A percentile compares a stretch with the other conserved stretches of the same genome.
Evolutionary conservation across 2,113 vertebrate genomes (phyloP).

Genomic region (Onychostruthus taczanowskii): DNA sequence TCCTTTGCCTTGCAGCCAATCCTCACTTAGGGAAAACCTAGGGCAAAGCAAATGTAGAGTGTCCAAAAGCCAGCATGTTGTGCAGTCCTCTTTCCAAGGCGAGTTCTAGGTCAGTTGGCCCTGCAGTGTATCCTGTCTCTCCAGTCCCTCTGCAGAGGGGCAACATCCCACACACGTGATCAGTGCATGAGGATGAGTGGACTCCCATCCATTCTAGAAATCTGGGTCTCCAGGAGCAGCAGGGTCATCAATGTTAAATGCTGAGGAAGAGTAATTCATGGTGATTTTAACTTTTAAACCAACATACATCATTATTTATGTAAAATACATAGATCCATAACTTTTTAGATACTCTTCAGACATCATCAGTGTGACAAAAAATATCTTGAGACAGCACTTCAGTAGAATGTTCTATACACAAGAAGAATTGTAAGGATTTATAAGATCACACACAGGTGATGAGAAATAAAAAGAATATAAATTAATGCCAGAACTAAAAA

Average conservation of each 20-base stretch:
- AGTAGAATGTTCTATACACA: neutral
- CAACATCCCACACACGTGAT: neutral
- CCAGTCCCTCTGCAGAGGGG: neutral
- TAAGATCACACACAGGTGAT: neutral
- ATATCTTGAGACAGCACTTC: neutral
- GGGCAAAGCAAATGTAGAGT: neutral
- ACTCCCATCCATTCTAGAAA: neutral
- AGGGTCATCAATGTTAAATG: accelerated
- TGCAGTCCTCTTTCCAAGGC: neutral
- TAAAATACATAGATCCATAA: neutral
- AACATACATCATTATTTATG: neutral
- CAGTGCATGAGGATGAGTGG: too few species aligned
- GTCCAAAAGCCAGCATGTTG: neutral
- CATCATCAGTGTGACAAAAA: neutral
- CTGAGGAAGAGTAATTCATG: neutral
- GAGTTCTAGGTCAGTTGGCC: neutral
- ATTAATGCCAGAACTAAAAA: neutral
- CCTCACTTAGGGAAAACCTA: neutral
- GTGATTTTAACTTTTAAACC: neutral
- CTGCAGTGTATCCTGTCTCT: neutral
- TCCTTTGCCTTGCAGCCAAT: neutral
- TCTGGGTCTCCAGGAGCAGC: neutral
- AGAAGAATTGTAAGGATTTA: neutral
- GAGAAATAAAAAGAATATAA: neutral
- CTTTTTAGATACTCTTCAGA: neutral